phyloP scores from a whole-genome alignment of 2,113 vertebrate species.

The Pitta sordida region DNA sequence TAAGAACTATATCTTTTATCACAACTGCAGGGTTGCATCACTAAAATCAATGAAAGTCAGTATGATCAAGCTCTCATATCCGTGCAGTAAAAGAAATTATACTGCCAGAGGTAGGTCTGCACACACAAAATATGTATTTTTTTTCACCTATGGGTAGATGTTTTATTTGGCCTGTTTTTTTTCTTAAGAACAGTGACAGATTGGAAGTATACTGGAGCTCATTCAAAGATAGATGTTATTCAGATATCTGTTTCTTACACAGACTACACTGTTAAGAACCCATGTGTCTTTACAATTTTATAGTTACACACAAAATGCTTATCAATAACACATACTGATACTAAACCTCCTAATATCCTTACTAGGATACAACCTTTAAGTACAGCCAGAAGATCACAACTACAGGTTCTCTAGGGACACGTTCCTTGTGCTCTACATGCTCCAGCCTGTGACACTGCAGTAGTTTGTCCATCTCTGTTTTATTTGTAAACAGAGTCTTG shows the following conservation, averaged over 20 bases:
- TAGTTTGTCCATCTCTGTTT: neutral
- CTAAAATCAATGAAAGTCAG: constrained; percentile 10
- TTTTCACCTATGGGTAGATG: neutral
- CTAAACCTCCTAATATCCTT: neutral
- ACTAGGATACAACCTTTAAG: neutral
- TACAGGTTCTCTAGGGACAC: neutral
- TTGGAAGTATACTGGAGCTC: neutral
- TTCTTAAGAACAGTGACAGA: neutral
- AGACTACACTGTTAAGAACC: neutral
- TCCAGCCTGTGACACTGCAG: too few species aligned
- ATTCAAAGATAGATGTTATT: neutral
- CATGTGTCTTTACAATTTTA: neutral
- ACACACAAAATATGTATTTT: neutral
- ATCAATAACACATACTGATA: neutral
- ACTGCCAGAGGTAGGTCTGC: neutral
- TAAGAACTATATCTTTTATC: constrained; percentile 14
- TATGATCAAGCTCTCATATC: neutral
- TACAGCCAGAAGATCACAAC: neutral
- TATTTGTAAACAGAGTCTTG: neutral
- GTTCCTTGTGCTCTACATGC: rapidly evolving
- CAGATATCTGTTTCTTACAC: neutral
- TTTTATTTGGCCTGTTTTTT: neutral
- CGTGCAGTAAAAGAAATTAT: neutral
- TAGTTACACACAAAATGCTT: too few species aligned
- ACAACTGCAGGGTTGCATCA: neutral